These are phyloP conservation scores for Linurgus olivaceus DNA, from an alignment of 2,797 vertebrate species.

Conservation along the genomic window DNA sequence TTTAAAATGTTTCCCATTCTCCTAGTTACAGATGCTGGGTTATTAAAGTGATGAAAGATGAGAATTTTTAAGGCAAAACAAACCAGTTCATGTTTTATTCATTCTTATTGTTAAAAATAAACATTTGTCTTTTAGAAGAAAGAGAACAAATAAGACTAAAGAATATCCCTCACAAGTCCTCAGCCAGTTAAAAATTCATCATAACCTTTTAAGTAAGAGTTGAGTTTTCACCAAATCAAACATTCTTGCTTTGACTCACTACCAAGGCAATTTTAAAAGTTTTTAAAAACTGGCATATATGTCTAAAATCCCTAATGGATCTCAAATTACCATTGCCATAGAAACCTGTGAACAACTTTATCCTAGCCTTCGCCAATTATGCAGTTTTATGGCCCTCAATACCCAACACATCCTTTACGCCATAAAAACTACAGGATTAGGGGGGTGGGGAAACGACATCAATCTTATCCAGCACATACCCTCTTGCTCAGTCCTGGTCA, in stretches of 20 bases:
- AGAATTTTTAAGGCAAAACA: not conserved
- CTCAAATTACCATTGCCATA: conserved; percentile 55
- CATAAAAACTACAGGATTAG: not conserved
- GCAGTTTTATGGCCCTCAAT: conserved; percentile 43
- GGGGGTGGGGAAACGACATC: not conserved
- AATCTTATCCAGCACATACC: conserved; percentile 78
- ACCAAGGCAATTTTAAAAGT: conserved; percentile 39
- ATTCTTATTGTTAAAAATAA: conserved; percentile 23
- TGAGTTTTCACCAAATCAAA: not conserved
- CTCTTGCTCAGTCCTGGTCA: conserved; percentile 98
- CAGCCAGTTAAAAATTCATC: not conserved
- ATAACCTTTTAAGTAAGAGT: not conserved
- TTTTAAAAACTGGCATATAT: conserved; percentile 56
- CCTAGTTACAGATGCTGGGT: not conserved
- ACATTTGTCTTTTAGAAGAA: not conserved
- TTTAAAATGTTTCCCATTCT: not conserved
- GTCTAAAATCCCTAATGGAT: conserved; percentile 60
- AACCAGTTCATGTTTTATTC: not conserved
- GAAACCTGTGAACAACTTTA: conserved; percentile 66
- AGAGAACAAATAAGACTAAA: not conserved
- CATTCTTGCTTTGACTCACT: conserved; percentile 38
- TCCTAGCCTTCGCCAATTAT: conserved; percentile 53
- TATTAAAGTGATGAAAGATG: not conserved
- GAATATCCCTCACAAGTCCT: not conserved
- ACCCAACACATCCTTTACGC: conserved; percentile 29